Percentiles rank a stretch among this genome's conserved stretches.
These are phyloP conservation scores for Scomber scombrus DNA, from an alignment of 2,113 vertebrate species.

Conservation along the genomic window DNA sequence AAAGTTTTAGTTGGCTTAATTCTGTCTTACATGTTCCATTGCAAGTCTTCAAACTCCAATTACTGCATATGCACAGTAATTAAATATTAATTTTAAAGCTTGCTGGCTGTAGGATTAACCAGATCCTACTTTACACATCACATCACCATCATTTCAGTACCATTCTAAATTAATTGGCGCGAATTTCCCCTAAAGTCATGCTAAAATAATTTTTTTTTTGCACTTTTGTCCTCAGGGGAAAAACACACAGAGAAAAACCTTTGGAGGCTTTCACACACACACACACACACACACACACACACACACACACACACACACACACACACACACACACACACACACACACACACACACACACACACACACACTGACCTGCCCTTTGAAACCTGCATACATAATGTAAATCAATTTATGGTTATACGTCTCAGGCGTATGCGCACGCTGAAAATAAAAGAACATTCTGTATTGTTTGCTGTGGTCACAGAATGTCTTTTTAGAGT, in stretches of 20 bases:
- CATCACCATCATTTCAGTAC: slow-evolving; percentile 1
- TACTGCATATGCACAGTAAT: too few species aligned
- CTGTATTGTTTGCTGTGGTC: not conserved
- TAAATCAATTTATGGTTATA: too few species aligned
- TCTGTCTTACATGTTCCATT: slow-evolving; percentile 50
- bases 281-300: too few species aligned
- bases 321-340: too few species aligned
- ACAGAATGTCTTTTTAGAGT: not conserved
- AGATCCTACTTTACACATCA: not conserved
- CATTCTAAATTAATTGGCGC: slow-evolving; percentile 3
- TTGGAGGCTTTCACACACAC: not conserved
- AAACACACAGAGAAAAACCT: not conserved
- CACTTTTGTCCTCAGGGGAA: not conserved
- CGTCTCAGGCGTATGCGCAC: not conserved
- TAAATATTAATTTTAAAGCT: too few species aligned
- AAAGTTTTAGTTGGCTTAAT: slow-evolving; percentile 33
- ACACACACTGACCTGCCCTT: too few species aligned
- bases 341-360: not conserved
- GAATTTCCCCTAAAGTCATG: too few species aligned
- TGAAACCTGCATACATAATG: too few species aligned
- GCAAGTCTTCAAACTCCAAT: slow-evolving; percentile 43
- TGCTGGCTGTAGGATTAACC: too few species aligned
- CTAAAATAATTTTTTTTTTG: not conserved
- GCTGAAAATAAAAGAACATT: not conserved
- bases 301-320: not conserved